phyloP scores from a whole-genome alignment of 2,113 vertebrate species.

The Salvelinus alpinus region DNA sequence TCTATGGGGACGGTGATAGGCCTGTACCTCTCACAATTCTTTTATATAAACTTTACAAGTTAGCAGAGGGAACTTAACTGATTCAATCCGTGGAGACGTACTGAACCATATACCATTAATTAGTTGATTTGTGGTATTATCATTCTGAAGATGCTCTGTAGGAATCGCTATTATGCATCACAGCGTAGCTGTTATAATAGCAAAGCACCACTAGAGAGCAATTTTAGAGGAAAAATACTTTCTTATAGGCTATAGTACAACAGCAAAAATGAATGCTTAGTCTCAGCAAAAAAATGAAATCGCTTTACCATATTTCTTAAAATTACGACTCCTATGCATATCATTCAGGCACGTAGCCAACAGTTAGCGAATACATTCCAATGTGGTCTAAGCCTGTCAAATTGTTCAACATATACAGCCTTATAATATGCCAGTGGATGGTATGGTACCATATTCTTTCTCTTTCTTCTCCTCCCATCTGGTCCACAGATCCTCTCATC shows the following conservation, averaged over 20 bases:
- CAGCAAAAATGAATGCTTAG: not conserved
- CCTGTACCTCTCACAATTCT: slow-evolving; percentile 73
- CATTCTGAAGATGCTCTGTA: slow-evolving; percentile 31
- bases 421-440: slow-evolving; percentile 8
- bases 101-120: slow-evolving; percentile 59
- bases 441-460: not conserved
- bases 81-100: slow-evolving; percentile 58
- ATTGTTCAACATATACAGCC: slow-evolving; percentile 4
- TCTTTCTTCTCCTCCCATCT: not conserved
- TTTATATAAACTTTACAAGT: slow-evolving; percentile 81
- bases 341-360: slow-evolving; percentile 19
- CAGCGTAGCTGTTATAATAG: no score
- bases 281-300: not conserved
- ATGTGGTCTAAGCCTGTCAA: slow-evolving; percentile 34
- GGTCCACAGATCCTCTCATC: not conserved
- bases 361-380: slow-evolving; percentile 25
- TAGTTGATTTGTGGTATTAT: slow-evolving; percentile 60
- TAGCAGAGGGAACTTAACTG: slow-evolving; percentile 70
- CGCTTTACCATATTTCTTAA: not conserved
- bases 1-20: slow-evolving; percentile 68
- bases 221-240: no score
- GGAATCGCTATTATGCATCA: slow-evolving; percentile 15
- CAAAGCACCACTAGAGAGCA: no score
- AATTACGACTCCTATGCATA: no score
- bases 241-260: no score